Base-by-base conservation (phyloP, 2,113 vertebrate genomes). In the Nymphicus hollandicus region DNA sequence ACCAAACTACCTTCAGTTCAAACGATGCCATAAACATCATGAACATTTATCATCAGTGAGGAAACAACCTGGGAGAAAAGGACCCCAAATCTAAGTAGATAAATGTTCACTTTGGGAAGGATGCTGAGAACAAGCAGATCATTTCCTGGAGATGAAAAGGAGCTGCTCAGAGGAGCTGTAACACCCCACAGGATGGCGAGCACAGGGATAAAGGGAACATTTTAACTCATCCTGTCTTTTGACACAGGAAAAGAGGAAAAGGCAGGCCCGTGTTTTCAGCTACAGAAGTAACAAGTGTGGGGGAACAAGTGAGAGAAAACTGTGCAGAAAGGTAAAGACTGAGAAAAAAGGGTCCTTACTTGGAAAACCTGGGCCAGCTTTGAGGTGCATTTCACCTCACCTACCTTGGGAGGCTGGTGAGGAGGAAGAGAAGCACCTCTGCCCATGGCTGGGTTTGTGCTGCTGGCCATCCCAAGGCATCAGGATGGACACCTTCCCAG, bases 401-500 rank as follows among this genome's bases (percentile, higher is more conserved):
- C 68, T 31, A 6, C 27, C 65, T 4, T 16, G 29, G 60, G 63
- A 70, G 53, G 64, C 10, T 77, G n/a, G 16, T 16, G 56, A 27
- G 50, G 14, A 79, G 37, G n/a, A 74, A 37, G 35, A 69, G 58
- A 13, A 69, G 58, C 46, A 28, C 39, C 11, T 16, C 64, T 91
- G 83, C 69, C 66, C 5, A 0, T 1, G 71, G 16, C 56, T 46
- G 70, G 64, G 29, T 58, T 35, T 56, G 52, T 35, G 69, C 53
- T 33, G n/a, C 4, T 73, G 49, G 79, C 37, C 46, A 22, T 3
- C 27, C 35, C 55, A 33, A 16, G 44, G 74, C 35, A 16, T 2
- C 4, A 11, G 25, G 43, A n/a, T 0, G 29, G 69, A 24, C 2
- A 6, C 53, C 69, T 33, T 13, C 1, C 4, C 0, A 10, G 46